Evolutionary conservation across 2,113 vertebrate genomes (phyloP).

Genomic region (Vireo altiloquus): DNA sequence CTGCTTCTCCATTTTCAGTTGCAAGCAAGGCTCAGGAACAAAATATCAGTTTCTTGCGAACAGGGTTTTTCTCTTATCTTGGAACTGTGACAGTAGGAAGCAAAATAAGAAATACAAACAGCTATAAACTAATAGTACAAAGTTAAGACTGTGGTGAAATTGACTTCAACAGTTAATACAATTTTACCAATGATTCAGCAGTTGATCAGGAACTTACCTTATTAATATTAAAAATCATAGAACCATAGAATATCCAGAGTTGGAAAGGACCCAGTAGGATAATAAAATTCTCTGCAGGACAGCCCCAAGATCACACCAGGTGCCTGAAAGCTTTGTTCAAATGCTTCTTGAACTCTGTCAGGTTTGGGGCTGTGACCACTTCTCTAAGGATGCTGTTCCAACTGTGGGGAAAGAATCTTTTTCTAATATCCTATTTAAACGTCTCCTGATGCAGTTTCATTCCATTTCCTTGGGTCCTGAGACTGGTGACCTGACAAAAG

Average conservation of each 20-base stretch:
- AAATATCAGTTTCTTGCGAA: neutral
- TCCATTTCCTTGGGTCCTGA: neutral
- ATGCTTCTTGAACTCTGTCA: neutral
- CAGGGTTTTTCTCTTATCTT: neutral
- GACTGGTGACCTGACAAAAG: neutral
- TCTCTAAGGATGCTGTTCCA: neutral
- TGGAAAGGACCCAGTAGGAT: neutral
- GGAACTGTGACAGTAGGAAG: neutral
- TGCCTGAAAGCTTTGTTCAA: neutral
- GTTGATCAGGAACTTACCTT: neutral
- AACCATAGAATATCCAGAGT: neutral
- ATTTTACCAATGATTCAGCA: neutral
- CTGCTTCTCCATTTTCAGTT: neutral
- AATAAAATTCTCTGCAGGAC: neutral
- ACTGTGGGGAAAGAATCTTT: neutral
- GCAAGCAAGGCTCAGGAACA: neutral
- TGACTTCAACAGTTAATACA: neutral
- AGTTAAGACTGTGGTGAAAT: neutral
- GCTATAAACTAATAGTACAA: neutral
- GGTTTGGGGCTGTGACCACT: neutral
- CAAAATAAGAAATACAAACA: neutral
- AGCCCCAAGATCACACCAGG: neutral
- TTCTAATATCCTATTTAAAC: neutral
- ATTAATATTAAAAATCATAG: neutral
- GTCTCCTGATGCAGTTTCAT: neutral